A percentile compares a stretch with the other conserved stretches of the same genome.
phyloP scores from a whole-genome alignment of 2,113 vertebrate species.

The Podarcis muralis region DNA sequence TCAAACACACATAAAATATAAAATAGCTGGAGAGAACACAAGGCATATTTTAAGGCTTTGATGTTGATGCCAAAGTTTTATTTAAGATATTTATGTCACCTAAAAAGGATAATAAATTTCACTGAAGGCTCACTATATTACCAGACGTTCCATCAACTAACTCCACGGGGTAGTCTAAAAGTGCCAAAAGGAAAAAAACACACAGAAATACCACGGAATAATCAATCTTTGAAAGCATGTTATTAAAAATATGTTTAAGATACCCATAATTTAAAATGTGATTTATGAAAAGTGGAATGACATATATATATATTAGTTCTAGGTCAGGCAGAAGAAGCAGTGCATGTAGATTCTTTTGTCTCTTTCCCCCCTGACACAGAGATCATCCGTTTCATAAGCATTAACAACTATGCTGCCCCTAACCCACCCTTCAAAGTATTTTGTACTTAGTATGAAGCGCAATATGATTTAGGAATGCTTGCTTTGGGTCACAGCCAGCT shows the following conservation, averaged over 20 bases:
- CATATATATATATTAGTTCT: conserved; percentile 16
- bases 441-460: conserved; percentile 19
- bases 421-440: not conserved
- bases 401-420: not conserved
- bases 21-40: conserved; percentile 74
- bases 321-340: conserved; percentile 23
- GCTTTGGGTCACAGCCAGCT: conserved; percentile 36
- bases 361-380: not conserved
- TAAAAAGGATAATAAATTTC: conserved; percentile 80
- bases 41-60: conserved; percentile 76
- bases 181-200: conserved; percentile 56
- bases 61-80: conserved; percentile 75
- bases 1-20: conserved; percentile 78
- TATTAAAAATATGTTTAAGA: conserved; percentile 70
- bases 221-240: conserved; percentile 69
- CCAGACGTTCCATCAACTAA: conserved; percentile 70
- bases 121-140: conserved; percentile 73
- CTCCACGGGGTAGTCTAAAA: conserved; percentile 67
- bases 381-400: conserved; percentile 38
- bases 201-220: conserved; percentile 69
- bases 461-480: conserved; percentile 40
- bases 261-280: conserved; percentile 65
- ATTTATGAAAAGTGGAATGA: conserved; percentile 52
- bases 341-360: not conserved
- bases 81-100: conserved; percentile 77